Conservation (phyloP, 2,888 invertebrate species). For the Parnassius mnemosyne region DNA sequence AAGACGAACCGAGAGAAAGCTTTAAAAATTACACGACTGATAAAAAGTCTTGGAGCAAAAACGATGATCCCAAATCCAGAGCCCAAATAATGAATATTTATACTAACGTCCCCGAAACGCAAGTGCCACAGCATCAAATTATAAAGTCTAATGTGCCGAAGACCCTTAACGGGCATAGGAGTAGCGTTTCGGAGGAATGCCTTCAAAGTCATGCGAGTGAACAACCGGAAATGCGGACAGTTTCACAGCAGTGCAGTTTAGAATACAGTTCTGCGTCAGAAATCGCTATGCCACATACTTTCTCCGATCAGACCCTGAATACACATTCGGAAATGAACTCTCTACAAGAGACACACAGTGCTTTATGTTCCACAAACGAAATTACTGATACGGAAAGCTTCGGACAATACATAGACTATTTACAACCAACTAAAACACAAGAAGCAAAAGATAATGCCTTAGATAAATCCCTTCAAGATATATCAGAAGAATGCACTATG, state of each 20-base stretch:
- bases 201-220: slow-evolving; percentile 65
- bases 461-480: slow-evolving; percentile 71
- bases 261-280: slow-evolving; percentile 84
- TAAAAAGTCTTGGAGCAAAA: slow-evolving; percentile 63
- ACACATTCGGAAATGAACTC: slow-evolving; percentile 75
- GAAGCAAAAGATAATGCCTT: slow-evolving; percentile 54
- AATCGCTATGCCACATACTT: slow-evolving; percentile 75
- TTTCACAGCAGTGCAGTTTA: slow-evolving; percentile 86
- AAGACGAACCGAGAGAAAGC: slow-evolving; percentile 82
- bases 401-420: slow-evolving; percentile 72
- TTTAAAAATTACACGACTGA: slow-evolving; percentile 66
- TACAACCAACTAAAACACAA: slow-evolving; percentile 59
- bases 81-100: slow-evolving; percentile 81
- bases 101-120: slow-evolving; percentile 83
- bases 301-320: slow-evolving; percentile 74
- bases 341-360: slow-evolving; percentile 72
- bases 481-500: slow-evolving; percentile 74
- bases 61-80: slow-evolving; percentile 58
- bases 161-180: slow-evolving; percentile 56
- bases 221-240: slow-evolving; percentile 81
- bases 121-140: slow-evolving; percentile 81
- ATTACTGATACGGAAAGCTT: slow-evolving; percentile 77
- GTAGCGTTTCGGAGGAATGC: slow-evolving; percentile 72
- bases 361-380: slow-evolving; percentile 73
- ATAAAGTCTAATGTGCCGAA: slow-evolving; percentile 61